phyloP scores from a whole-genome alignment of 2,888 invertebrate species.

The Alsophila aescularia region DNA sequence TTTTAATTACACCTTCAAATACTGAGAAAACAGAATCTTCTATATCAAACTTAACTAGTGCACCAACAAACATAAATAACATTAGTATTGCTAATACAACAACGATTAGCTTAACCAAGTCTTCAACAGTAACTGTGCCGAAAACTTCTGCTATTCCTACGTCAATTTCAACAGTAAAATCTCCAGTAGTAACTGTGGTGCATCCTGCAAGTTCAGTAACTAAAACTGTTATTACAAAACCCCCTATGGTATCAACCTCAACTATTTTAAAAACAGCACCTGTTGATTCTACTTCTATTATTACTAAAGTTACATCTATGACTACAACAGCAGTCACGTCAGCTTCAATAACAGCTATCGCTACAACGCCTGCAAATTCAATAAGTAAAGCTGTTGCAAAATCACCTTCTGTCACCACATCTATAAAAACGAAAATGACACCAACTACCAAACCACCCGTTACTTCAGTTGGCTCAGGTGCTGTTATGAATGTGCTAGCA shows the following conservation, averaged over 20 bases:
- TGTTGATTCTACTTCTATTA: constrained; percentile 2
- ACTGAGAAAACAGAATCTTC: constrained; percentile 3
- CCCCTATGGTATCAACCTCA: background rate
- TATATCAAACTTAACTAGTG: background rate
- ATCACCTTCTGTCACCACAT: background rate
- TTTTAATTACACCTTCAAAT: constrained; percentile 24
- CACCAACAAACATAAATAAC: background rate
- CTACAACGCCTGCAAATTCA: background rate
- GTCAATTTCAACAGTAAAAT: background rate
- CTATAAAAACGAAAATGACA: constrained; percentile 3
- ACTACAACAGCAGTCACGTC: background rate
- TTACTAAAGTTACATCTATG: background rate
- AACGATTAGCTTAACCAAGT: background rate
- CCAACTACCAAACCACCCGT: too few relatives aligned
- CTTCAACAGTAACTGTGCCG: background rate
- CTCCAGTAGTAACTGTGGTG: background rate
- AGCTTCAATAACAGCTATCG: background rate
- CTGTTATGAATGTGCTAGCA: background rate
- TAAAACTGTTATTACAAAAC: constrained; percentile 1
- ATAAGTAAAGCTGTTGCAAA: background rate
- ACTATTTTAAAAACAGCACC: background rate
- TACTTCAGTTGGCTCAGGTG: background rate
- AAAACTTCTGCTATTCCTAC: background rate
- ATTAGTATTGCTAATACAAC: background rate
- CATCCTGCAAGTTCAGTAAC: background rate